Percentiles rank a stretch among this genome's conserved stretches.
phyloP scores from a whole-genome alignment of 2,888 invertebrate species.

The Agrochola lota region DNA sequence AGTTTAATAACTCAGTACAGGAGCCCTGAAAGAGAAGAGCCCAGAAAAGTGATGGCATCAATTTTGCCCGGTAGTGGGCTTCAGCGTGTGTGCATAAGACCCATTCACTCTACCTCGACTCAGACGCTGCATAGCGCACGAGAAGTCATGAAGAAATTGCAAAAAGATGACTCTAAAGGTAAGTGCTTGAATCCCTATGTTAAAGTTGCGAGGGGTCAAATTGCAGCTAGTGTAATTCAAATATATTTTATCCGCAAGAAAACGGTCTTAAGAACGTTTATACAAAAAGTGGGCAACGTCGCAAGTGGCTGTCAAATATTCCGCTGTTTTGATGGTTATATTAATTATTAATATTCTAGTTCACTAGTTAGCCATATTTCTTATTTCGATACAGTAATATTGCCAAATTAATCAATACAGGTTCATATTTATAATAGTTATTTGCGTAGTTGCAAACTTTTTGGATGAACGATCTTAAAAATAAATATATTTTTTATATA shows the following conservation, averaged over 20 bases:
- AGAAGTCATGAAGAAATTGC: slow-evolving; percentile 78
- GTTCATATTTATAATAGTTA: no score
- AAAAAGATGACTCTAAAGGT: slow-evolving; percentile 80
- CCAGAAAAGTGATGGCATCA: slow-evolving; percentile 82
- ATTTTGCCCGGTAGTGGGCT: slow-evolving; percentile 86
- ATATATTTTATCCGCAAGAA: background rate
- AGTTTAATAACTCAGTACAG: slow-evolving; percentile 76
- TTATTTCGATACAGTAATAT: no score
- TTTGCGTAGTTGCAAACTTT: no score
- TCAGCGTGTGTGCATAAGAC: slow-evolving; percentile 83
- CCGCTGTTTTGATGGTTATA: no score
- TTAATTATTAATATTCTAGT: no score
- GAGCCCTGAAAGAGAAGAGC: slow-evolving; percentile 82
- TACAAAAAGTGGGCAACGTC: no score
- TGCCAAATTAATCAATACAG: no score
- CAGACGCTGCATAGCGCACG: slow-evolving; percentile 77
- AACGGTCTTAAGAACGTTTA: background rate
- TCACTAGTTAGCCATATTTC: no score
- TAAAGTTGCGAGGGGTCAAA: background rate
- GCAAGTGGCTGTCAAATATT: no score
- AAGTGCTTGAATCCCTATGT: slow-evolving; percentile 33
- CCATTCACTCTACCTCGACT: slow-evolving; percentile 76
- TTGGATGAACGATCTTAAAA: background rate
- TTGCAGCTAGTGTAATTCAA: background rate
- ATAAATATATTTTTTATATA: background rate